phyloP scores from a whole-genome alignment of 2,113 vertebrate species.

The Opisthocomus hoazin region DNA sequence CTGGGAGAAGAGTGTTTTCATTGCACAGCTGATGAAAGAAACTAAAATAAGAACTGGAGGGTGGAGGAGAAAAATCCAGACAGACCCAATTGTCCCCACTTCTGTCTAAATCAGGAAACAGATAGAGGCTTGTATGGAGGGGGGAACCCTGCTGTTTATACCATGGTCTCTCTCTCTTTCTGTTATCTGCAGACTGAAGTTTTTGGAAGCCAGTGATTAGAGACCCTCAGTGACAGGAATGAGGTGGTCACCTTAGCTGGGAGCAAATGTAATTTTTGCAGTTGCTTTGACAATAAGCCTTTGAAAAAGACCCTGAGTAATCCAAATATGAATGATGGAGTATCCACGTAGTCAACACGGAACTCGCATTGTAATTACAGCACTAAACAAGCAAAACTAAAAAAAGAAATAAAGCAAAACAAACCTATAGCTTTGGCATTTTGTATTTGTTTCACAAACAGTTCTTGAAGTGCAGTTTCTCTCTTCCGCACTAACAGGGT shows the following conservation, averaged over 20 bases:
- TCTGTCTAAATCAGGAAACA: constrained; percentile 13
- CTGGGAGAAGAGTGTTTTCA: background rate
- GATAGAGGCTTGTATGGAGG: background rate
- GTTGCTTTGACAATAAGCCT: background rate
- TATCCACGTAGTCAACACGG: background rate
- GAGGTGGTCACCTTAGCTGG: background rate
- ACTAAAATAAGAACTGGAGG: constrained; percentile 10
- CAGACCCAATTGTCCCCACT: background rate
- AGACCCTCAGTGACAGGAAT: background rate
- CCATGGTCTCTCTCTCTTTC: background rate
- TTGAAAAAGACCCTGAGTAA: background rate
- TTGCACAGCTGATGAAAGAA: constrained; percentile 13
- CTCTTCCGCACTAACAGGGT: background rate
- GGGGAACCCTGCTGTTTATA: background rate
- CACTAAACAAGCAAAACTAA: background rate
- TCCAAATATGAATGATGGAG: background rate
- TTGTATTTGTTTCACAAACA: background rate
- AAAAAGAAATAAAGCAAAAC: background rate
- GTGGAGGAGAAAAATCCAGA: background rate
- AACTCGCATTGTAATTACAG: background rate
- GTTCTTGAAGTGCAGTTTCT: background rate
- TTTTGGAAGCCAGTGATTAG: background rate
- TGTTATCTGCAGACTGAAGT: background rate
- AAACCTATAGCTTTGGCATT: background rate
- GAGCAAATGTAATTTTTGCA: background rate